phyloP scores from a whole-genome alignment of 2,113 vertebrate genomes.

The Struthio camelus region DNA sequence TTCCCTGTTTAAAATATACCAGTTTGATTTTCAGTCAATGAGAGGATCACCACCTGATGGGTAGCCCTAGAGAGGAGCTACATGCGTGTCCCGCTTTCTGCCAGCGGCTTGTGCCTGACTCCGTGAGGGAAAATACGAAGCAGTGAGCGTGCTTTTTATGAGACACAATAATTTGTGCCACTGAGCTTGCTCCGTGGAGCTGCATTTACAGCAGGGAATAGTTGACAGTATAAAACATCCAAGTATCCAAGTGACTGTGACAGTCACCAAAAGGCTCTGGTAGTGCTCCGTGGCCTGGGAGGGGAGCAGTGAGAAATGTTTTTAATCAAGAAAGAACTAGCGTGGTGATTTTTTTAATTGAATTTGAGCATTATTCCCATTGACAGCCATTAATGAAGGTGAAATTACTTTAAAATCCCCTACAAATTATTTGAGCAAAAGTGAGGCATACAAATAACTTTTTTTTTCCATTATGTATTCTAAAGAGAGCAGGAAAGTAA shows the following conservation, averaged over 20 bases:
- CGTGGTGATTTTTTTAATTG: background rate
- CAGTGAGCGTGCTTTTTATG: background rate
- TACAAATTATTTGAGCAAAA: background rate
- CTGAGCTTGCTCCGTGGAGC: background rate
- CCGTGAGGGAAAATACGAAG: accelerated
- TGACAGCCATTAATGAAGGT: background rate
- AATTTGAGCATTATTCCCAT: background rate
- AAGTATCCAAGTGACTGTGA: background rate
- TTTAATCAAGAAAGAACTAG: background rate
- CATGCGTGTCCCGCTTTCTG: background rate
- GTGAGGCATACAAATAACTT: background rate
- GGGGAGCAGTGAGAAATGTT: background rate
- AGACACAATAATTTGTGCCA: background rate
- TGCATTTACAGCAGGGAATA: background rate
- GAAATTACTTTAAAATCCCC: background rate
- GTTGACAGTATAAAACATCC: background rate
- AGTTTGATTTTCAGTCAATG: background rate
- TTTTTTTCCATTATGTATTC: background rate
- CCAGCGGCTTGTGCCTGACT: background rate
- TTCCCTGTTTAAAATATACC: background rate
- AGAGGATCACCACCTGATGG: background rate
- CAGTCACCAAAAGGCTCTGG: background rate
- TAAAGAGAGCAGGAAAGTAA: background rate
- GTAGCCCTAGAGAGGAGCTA: background rate
- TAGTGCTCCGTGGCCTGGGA: background rate